Percentiles rank a stretch among this genome's conserved stretches.
Evolutionary conservation across 2,888 invertebrate genomes (phyloP).

Genomic region (Drosophila diplacantha): DNA sequence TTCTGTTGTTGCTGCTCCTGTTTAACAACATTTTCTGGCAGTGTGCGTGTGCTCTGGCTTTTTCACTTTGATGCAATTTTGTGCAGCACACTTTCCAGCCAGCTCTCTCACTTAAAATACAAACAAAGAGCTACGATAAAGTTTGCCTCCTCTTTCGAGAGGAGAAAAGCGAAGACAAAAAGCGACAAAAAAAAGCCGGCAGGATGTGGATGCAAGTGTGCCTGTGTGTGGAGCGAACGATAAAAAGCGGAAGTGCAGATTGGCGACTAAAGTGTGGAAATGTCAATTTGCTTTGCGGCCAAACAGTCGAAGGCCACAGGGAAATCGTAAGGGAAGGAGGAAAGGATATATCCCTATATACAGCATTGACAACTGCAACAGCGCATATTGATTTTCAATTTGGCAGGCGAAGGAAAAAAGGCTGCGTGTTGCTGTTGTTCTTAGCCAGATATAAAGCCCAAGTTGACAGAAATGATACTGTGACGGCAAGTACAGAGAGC

Average conservation of each 20-base stretch:
- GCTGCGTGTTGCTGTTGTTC: slow-evolving; percentile 11
- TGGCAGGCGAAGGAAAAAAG: slow-evolving; percentile 31
- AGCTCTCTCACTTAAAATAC: slow-evolving; percentile 46
- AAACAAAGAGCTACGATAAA: slow-evolving; percentile 60
- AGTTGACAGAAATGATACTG: slow-evolving; percentile 22
- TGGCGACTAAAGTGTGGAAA: slow-evolving; percentile 64
- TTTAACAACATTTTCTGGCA: slow-evolving; percentile 18
- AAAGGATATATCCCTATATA: slow-evolving; percentile 13
- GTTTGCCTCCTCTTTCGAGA: slow-evolving; percentile 37
- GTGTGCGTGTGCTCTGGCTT: slow-evolving; percentile 16
- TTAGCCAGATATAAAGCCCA: slow-evolving; percentile 27
- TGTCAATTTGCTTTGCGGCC: slow-evolving; percentile 59
- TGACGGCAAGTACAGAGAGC: slow-evolving; percentile 9
- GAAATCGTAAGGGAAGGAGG: not conserved
- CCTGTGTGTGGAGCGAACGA: slow-evolving; percentile 21
- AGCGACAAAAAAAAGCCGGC: slow-evolving; percentile 52
- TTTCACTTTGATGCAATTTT: slow-evolving; percentile 38
- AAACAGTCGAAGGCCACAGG: slow-evolving; percentile 14
- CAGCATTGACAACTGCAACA: slow-evolving; percentile 43
- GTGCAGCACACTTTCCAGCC: slow-evolving; percentile 53
- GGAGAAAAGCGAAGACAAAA: slow-evolving; percentile 48
- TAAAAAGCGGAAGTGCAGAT: slow-evolving; percentile 65
- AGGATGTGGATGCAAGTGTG: slow-evolving; percentile 11
- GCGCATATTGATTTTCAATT: slow-evolving; percentile 73
- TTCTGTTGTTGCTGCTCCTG: not conserved